Evolutionary conservation across 2,888 invertebrate species (phyloP).

Genomic region (Biston stratarius): DNA sequence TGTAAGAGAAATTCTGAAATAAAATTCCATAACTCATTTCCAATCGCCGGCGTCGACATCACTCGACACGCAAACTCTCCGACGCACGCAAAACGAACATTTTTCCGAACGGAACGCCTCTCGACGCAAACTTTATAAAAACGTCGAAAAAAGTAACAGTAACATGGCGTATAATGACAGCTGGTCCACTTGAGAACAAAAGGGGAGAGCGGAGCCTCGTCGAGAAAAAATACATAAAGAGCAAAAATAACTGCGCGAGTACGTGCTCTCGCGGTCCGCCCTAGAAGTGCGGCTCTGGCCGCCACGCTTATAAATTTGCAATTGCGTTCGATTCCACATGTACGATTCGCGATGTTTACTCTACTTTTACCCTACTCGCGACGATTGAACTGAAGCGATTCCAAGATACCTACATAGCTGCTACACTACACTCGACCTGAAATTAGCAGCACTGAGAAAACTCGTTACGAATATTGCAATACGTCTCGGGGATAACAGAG

Average conservation of each 20-base stretch:
- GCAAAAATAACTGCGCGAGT: conserved; percentile 81
- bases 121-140: conserved; percentile 85
- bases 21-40: conserved; percentile 79
- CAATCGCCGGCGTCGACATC: conserved; percentile 76
- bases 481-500: conserved; percentile 82
- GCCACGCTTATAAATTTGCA: conserved; percentile 80
- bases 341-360: conserved; percentile 62
- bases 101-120: conserved; percentile 85
- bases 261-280: conserved; percentile 67
- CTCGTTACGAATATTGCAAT: conserved; percentile 85
- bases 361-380: conserved; percentile 56
- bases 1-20: conserved; percentile 65
- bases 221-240: conserved; percentile 85
- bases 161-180: conserved; percentile 87
- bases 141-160: conserved; percentile 86
- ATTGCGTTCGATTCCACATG: conserved; percentile 77
- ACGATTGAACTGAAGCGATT: conserved; percentile 61
- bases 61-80: conserved; percentile 82
- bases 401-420: conserved; percentile 49
- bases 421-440: conserved; percentile 72
- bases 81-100: conserved; percentile 86
- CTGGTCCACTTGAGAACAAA: conserved; percentile 87
- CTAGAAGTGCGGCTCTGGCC: conserved; percentile 49
- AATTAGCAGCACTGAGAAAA: conserved; percentile 82
- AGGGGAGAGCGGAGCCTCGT: conserved; percentile 84